Evolutionary conservation across 30 jellyfish, hydroid and myxozoan species (phyloP).

Genomic region (Mastigias papua): DNA sequence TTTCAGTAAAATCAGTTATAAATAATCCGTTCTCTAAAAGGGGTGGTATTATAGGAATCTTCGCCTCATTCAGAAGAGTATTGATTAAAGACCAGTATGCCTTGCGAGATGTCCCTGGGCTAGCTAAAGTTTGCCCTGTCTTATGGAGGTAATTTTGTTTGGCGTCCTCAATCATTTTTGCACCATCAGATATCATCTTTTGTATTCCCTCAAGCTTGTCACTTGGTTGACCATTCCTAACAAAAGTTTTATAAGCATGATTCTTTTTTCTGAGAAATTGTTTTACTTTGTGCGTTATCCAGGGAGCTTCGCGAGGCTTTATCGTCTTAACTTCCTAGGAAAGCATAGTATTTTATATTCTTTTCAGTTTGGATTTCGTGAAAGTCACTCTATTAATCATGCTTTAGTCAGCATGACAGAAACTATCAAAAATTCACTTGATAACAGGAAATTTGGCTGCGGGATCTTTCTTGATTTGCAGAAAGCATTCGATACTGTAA

Average conservation of each 20-base stretch:
- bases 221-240: slow-evolving; percentile 45
- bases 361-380: too few species aligned
- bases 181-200: slow-evolving; percentile 47
- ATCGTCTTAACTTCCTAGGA: slow-evolving; percentile 43
- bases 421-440: too few species aligned
- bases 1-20: slow-evolving; percentile 52
- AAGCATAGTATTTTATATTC: too few species aligned
- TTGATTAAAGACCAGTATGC: slow-evolving; percentile 56
- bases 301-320: slow-evolving; percentile 57
- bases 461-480: too few species aligned
- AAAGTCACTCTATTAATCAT: too few species aligned
- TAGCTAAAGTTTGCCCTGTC: slow-evolving; percentile 56
- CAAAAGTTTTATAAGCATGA: slow-evolving; percentile 47
- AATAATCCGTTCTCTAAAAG: slow-evolving; percentile 21
- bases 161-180: slow-evolving; percentile 52
- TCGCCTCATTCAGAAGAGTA: slow-evolving; percentile 23
- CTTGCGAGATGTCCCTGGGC: slow-evolving; percentile 55
- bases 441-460: too few species aligned
- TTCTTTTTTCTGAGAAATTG: slow-evolving; percentile 49
- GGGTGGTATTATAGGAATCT: slow-evolving; percentile 58
- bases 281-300: slow-evolving; percentile 54
- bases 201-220: slow-evolving; percentile 31
- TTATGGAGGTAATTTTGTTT: slow-evolving; percentile 47
- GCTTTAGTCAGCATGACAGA: too few species aligned
- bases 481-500: too few species aligned